Evolutionary conservation across 2,797 vertebrate species (phyloP).

Genomic region (Sebastes flavidus): DNA sequence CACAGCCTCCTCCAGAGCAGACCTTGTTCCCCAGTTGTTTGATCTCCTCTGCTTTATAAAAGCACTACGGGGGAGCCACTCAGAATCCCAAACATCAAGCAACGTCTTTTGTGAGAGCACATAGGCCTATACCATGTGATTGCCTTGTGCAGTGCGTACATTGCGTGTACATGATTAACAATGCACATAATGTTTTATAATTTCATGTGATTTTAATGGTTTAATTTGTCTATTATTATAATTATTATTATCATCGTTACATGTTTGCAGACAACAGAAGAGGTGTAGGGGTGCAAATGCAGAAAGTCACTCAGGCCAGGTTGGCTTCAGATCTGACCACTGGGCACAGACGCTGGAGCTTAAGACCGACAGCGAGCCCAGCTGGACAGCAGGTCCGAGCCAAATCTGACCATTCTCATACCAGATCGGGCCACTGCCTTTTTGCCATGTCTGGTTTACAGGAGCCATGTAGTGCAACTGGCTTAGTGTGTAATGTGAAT

Average conservation of each 20-base stretch:
- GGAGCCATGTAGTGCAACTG: not conserved
- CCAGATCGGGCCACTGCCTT: slow-evolving; percentile 11
- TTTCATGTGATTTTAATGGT: not conserved
- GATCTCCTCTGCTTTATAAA: not conserved
- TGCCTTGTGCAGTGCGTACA: not conserved
- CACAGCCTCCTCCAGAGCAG: not conserved
- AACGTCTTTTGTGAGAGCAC: not conserved
- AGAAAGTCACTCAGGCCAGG: not conserved
- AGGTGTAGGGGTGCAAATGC: not conserved
- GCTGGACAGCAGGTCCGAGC: slow-evolving; percentile 22
- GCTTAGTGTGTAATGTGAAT: not conserved
- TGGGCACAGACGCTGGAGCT: slow-evolving; percentile 13
- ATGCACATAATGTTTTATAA: not conserved
- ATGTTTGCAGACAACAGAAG: not conserved
- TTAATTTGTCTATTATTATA: not conserved
- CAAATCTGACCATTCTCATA: slow-evolving; percentile 18
- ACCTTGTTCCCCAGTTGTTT: not conserved
- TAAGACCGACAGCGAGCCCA: slow-evolving; percentile 18
- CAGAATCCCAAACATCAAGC: not conserved
- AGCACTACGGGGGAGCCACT: not conserved
- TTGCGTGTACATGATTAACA: not conserved
- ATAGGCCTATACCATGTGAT: not conserved
- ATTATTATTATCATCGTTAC: not conserved
- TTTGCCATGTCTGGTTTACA: not conserved
- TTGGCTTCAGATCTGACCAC: slow-evolving; percentile 10